phyloP scores from a whole-genome alignment of 2,113 vertebrate genomes.

The Erpornis zantholeuca region DNA sequence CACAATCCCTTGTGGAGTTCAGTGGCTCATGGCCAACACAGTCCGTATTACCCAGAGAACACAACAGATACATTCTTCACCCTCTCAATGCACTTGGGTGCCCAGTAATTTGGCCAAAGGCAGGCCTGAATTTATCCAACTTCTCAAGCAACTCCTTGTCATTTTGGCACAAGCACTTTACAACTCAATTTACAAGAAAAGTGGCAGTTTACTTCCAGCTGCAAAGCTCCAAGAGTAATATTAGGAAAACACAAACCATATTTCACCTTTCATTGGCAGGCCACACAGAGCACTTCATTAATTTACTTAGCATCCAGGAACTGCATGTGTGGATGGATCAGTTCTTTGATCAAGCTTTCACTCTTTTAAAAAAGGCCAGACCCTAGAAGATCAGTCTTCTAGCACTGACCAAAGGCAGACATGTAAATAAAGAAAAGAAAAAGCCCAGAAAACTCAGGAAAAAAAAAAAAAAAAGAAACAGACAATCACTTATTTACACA shows the following conservation, averaged over 20 bases:
- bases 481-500: conserved; percentile 70
- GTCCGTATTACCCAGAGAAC: background rate
- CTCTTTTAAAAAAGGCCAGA: background rate
- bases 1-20: background rate
- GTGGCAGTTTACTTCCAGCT: conserved; percentile 12
- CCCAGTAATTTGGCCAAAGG: conserved; percentile 43
- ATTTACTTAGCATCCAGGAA: conserved; percentile 62
- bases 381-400: conserved; percentile 48
- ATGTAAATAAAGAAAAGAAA: background rate
- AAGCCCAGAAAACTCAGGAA: background rate
- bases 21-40: background rate
- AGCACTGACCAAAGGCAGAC: conserved; percentile 22
- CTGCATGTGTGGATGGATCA: background rate
- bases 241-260: conserved; percentile 44
- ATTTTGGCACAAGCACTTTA: conserved; percentile 58
- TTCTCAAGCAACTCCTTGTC: conserved; percentile 46
- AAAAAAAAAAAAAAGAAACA: background rate
- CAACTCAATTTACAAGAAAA: conserved; percentile 55
- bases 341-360: conserved; percentile 53
- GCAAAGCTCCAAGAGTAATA: conserved; percentile 49
- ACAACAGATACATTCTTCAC: conserved; percentile 48
- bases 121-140: conserved; percentile 36
- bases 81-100: conserved; percentile 1
- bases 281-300: conserved; percentile 28
- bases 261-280: conserved; percentile 47